Evolutionary conservation across 2,113 vertebrate species (phyloP), one percentile per base, ranked within the genome.

Genomic region (Condylura cristata): DNA sequence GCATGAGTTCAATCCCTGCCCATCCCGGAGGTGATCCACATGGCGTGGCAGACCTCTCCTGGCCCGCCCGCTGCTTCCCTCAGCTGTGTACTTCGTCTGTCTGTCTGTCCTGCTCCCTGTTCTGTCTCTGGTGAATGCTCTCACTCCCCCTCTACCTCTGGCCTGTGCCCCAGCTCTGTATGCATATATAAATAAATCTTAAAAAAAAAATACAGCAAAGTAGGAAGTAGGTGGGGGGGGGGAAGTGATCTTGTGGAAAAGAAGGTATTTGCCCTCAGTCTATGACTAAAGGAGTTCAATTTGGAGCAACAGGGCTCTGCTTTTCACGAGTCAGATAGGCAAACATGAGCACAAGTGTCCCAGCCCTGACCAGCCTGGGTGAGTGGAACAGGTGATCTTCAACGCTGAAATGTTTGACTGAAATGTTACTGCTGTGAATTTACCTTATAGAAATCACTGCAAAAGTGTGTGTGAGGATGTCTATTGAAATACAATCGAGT

Each of bases 231-330:
- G 41, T 32, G 53, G 56, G 41, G 48, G 16, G 58, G 74, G 58
- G 24, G 48, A 85, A 51, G 5, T 37, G 32, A 65, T 48, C 14
- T 51, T 28, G 2, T 60, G 22, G 18, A 28, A 48, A 44, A 93
- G 39, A 48, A 30, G 30, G 63, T 58, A 9, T 5, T 82, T 8
- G 75, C 0, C 26, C 14, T 79, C 32, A 61, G 0, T 14, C 5
- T 79, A 13, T 51, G 58, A 85, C 51, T 87, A 6, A 71, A 92
- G 22, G 86, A 87, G 20, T 61, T 79, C 44, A 70, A 83, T n/a
- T 48, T 89, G 24, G 46, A 82, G 12, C 17, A 61, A 14, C 14
- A 39, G 70, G 28, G 17, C 32, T 18, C 3, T 30, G 56, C 26
- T 63, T 66, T 66, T 4, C 8, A 8, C 13, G 0, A 17, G 12